Base-by-base conservation (phyloP, 2,797 vertebrate genomes). In the Pangasius macronema region DNA sequence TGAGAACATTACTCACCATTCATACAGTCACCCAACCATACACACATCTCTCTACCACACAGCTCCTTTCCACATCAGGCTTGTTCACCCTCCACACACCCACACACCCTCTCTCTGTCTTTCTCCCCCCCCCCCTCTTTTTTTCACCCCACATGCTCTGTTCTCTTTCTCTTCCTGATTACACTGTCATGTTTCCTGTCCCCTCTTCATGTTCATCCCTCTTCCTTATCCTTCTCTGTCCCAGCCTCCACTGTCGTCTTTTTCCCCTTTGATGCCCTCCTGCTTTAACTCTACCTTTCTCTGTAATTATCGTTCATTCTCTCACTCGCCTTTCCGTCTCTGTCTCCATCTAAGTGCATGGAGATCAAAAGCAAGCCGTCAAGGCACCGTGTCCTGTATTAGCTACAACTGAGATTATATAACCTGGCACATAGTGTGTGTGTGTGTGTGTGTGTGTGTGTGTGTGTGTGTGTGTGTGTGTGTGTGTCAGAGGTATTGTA, bases 361-460 rank as follows among this genome's bases (percentile, higher is more conserved):
- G 75, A 85, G 87, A 88, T 89, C 87, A 90, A 65, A 72, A 73
- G 39, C 82, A 55, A 91, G 51, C 49, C 59, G 84, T 27, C 16
- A 76, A 87, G 90, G 89, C 86, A 89, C 42, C 49, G 46, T 85
- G 84, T 90, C 82, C 87, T 89, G 89, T 68, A 88, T 91, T 87
- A 86, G 65, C 70, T 84, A 88, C 80, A 81, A 82, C 86, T 87
- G 86, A 89, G 88, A 89, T 91, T 90, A 90, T 89, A 92, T 92
- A 92, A 92, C 73, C 51, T 27, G 36, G 39, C 57, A 85, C 33
- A 79, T 51, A 49, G 80, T 72, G 76, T 18, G 51, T 55, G 85
- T 85, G 84, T 85, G 51, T 76, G 72, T 73, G 82, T 22, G 49
- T 67, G 85, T 86, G 84, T 85, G 53, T 83, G 68, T 76, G 75